phyloP scores from a whole-genome alignment of 1,140 invertebrate species.

The Proales similis region DNA sequence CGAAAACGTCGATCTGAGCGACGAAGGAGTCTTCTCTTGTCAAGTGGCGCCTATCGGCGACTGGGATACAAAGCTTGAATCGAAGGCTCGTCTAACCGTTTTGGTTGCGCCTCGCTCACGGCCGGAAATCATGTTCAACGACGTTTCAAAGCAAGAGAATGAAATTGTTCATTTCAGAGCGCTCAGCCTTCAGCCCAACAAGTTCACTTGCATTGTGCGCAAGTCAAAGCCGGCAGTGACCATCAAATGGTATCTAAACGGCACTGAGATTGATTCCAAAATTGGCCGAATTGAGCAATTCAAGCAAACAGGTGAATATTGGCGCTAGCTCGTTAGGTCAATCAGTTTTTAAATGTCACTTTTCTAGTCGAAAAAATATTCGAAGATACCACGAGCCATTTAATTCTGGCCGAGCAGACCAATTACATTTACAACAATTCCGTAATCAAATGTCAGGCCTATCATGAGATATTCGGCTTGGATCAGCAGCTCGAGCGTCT shows the following conservation, averaged over 20 bases:
- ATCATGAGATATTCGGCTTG: constrained; percentile 26
- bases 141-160: constrained; percentile 33
- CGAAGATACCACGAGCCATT: constrained; percentile 31
- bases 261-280: background rate
- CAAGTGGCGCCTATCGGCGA: constrained; percentile 36
- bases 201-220: constrained; percentile 27
- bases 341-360: background rate
- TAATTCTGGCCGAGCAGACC: constrained; percentile 18
- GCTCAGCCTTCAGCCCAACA: constrained; percentile 14
- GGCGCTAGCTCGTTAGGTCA: background rate
- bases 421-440: constrained; percentile 32
- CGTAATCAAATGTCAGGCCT: constrained; percentile 32
- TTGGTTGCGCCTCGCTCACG: constrained; percentile 13
- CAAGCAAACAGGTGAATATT: constrained; percentile 27
- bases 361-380: constrained; percentile 1
- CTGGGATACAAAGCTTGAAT: constrained; percentile 35
- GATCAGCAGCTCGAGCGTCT: background rate
- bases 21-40: constrained; percentile 33
- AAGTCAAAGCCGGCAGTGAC: constrained; percentile 21
- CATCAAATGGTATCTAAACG: constrained; percentile 33
- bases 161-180: constrained; percentile 28
- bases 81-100: constrained; percentile 24
- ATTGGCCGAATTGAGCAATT: constrained; percentile 16
- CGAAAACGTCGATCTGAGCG: constrained; percentile 18
- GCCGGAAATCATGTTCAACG: constrained; percentile 34